A percentile compares a stretch with the other conserved stretches of the same genome.
These are phyloP conservation scores for Mamestra brassicae DNA, from an alignment of 2,888 invertebrate species.

Conservation along the genomic window DNA sequence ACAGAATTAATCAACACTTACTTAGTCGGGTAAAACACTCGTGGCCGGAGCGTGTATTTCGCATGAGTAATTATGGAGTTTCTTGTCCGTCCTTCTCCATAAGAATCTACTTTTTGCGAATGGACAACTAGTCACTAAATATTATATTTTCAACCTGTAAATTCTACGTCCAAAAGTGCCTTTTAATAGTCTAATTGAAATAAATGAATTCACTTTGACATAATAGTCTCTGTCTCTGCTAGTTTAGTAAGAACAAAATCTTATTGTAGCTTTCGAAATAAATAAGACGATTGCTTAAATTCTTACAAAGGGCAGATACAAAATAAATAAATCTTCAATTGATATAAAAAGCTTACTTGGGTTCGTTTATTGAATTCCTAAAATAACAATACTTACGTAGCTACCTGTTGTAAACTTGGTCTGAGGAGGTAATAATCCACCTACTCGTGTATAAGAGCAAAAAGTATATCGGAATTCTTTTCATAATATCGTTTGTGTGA, in stretches of 20 bases:
- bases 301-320: conserved; percentile 9
- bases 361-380: conserved; percentile 49
- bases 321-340: conserved; percentile 29
- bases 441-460: conserved; percentile 43
- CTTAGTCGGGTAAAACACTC: conserved; percentile 39
- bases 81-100: no score
- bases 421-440: conserved; percentile 55
- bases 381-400: conserved; percentile 47
- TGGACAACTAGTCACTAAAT: no score
- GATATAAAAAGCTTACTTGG: conserved; percentile 20
- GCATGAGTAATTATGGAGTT: not conserved
- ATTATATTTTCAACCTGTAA: no score
- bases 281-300: conserved; percentile 10
- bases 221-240: not conserved
- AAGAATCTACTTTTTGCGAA: no score
- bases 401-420: conserved; percentile 53
- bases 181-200: no score
- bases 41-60: conserved; percentile 11
- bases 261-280: not conserved
- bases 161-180: no score
- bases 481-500: conserved; percentile 61
- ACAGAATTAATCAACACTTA: conserved; percentile 74
- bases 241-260: not conserved
- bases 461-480: conserved; percentile 58
- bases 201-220: no score